phyloP scores from a whole-genome alignment of 2,888 invertebrate genomes.

The Malthinus seriepunctatus region DNA sequence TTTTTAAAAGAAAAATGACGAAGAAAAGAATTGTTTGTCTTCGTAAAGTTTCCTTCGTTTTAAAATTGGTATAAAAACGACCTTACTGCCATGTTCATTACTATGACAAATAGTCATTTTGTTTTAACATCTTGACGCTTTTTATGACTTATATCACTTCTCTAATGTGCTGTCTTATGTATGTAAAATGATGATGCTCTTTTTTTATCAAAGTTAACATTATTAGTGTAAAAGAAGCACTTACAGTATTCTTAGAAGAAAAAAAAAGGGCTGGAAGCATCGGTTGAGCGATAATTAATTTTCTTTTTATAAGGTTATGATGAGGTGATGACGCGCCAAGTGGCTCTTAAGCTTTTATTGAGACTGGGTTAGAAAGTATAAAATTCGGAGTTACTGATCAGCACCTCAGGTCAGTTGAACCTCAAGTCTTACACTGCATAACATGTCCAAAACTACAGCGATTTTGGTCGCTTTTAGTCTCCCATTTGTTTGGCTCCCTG shows the following conservation, averaged over 20 bases:
- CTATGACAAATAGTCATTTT: constrained; percentile 20
- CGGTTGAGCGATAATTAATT: background rate
- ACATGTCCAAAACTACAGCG: no score
- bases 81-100: constrained; percentile 18
- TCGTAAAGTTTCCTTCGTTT: constrained; percentile 17
- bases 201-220: constrained; percentile 18
- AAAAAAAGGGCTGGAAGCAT: background rate
- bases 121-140: constrained; percentile 16
- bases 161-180: no score
- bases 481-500: no score
- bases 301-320: background rate
- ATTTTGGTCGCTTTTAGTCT: no score
- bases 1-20: constrained; percentile 4
- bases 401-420: no score
- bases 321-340: no score
- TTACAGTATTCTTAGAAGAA: constrained; percentile 10
- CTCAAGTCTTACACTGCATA: no score
- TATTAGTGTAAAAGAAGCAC: constrained; percentile 16
- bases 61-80: constrained; percentile 21
- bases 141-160: constrained; percentile 12
- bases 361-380: no score
- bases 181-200: constrained; percentile 12
- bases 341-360: no score
- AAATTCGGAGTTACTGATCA: no score
- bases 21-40: constrained; percentile 19